phyloP scores from a whole-genome alignment of 2,797 vertebrate species.

The Chelon labrosus region DNA sequence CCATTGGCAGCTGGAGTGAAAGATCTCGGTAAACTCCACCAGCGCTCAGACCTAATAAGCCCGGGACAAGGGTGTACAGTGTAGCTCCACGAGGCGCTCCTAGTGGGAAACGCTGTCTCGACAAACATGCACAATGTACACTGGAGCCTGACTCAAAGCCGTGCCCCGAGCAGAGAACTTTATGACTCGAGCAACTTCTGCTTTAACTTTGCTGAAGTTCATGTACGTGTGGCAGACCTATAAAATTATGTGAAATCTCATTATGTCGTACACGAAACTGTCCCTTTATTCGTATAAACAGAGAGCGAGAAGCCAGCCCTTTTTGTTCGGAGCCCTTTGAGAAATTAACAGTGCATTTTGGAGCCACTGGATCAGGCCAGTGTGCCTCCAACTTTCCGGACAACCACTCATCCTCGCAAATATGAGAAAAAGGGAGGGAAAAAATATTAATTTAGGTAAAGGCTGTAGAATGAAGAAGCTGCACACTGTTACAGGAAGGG shows the following conservation, averaged over 20 bases:
- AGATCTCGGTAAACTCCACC: constrained; percentile 67
- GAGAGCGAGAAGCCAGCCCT: neutral
- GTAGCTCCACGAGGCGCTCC: constrained; percentile 47
- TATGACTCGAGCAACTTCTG: constrained; percentile 37
- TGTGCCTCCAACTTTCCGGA: neutral
- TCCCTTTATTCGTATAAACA: neutral
- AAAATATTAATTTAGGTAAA: neutral
- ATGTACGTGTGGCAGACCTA: neutral
- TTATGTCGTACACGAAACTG: neutral
- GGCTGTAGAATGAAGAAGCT: neutral
- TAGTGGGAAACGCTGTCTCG: constrained; percentile 50
- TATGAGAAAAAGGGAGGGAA: neutral
- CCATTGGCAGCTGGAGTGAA: constrained; percentile 70
- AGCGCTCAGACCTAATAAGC: constrained; percentile 66
- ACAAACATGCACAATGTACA: constrained; percentile 50
- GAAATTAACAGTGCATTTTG: constrained; percentile 2
- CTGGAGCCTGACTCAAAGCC: constrained; percentile 29
- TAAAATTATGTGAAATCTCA: neutral
- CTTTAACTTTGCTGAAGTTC: constrained; percentile 34
- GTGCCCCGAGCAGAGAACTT: constrained; percentile 9
- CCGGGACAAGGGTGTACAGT: constrained; percentile 62
- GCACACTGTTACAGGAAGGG: neutral
- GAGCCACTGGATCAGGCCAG: neutral
- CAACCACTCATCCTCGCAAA: neutral
- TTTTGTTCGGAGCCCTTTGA: neutral